These are phyloP conservation scores for Lateolabrax maculatus DNA, from an alignment of 2,797 vertebrate genomes.

Conservation along the genomic window DNA sequence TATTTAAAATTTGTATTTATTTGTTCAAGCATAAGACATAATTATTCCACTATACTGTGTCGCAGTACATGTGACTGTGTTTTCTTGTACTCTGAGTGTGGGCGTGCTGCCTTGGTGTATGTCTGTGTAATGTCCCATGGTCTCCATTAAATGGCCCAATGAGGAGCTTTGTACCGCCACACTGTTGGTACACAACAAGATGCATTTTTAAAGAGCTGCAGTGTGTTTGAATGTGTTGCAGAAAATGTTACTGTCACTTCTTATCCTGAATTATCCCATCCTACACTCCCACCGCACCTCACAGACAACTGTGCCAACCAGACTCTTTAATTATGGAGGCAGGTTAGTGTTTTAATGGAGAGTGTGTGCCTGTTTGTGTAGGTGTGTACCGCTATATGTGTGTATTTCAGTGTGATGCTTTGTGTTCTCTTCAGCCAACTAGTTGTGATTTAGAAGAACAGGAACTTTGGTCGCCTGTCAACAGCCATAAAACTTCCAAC, in stretches of 20 bases:
- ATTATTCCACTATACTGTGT: not conserved
- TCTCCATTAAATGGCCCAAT: conserved; percentile 62
- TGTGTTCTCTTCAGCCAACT: not conserved
- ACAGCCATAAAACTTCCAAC: not conserved
- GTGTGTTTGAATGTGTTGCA: conserved; percentile 66
- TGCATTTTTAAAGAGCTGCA: conserved; percentile 77
- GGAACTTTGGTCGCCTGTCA: not conserved
- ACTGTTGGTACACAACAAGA: conserved; percentile 66
- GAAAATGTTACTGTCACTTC: conserved; percentile 79
- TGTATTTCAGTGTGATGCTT: not conserved
- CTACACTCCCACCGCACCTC: conserved; percentile 49
- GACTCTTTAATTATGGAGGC: conserved; percentile 73
- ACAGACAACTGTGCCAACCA: conserved; percentile 40
- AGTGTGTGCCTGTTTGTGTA: conserved; percentile 37
- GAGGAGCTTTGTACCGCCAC: conserved; percentile 68
- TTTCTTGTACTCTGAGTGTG: not conserved
- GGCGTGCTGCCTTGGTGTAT: conserved; percentile 17
- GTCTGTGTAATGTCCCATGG: conserved; percentile 52
- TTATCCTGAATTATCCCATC: conserved; percentile 60
- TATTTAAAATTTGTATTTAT: not conserved
- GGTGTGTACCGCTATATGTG: conserved; percentile 5
- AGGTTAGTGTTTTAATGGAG: conserved; percentile 67
- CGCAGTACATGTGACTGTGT: not conserved
- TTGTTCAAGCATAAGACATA: conserved; percentile 7
- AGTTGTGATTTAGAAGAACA: not conserved